phyloP scores from a whole-genome alignment of 2,888 invertebrate genomes.

The Dasysyrphus albostriatus region DNA sequence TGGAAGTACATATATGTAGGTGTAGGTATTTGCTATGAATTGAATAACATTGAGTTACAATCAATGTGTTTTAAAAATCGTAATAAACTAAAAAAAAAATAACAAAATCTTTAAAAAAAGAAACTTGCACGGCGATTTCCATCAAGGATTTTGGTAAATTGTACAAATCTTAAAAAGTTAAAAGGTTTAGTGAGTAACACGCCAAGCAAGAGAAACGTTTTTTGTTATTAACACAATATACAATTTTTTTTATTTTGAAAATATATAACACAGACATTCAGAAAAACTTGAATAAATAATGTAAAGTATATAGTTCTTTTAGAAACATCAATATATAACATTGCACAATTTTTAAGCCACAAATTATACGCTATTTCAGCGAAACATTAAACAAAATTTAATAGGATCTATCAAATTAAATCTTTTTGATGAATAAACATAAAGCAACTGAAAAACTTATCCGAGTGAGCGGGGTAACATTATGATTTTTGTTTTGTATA shows the following conservation, averaged over 20 bases:
- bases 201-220: background rate
- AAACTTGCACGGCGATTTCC: too few relatives aligned
- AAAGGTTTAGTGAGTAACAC: background rate
- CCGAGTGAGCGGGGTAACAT: slow-evolving; percentile 41
- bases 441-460: slow-evolving; percentile 15
- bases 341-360: background rate
- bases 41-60: too few relatives aligned
- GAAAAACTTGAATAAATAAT: background rate
- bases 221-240: background rate
- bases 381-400: background rate
- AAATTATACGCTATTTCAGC: background rate
- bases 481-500: slow-evolving; percentile 40
- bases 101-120: too few relatives aligned
- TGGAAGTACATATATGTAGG: too few relatives aligned
- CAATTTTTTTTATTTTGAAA: background rate
- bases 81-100: too few relatives aligned
- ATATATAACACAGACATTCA: background rate
- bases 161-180: background rate
- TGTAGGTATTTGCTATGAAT: too few relatives aligned
- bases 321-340: background rate
- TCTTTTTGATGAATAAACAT: background rate
- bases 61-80: too few relatives aligned
- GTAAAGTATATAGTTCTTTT: background rate
- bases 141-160: too few relatives aligned
- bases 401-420: background rate